Evolutionary conservation across 2,113 vertebrate species (phyloP), one percentile per base, ranked within the genome.

Genomic region (Eira barbara): DNA sequence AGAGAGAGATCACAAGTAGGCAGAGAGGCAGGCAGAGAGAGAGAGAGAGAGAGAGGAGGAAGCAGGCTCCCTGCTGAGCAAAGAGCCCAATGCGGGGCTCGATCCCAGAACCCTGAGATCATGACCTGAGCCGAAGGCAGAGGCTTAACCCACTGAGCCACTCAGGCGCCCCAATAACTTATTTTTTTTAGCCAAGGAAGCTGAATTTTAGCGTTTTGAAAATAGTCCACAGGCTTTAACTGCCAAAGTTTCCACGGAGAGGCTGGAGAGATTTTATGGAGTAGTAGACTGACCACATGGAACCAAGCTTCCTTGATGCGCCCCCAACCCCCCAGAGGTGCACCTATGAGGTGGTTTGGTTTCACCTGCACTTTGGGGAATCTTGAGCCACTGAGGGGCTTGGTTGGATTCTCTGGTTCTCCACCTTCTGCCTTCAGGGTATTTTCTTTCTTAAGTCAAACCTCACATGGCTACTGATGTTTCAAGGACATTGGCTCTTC

Each of bases 171-270:
- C 49, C 49, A 52, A 52, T 52, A 52, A 52, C 49, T 52, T 52
- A 5, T 52, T 52, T 52, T 52, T 74, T 93, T 29, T 55, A 52
- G 13, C 55, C 65, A 74, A 91, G 76, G 13, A 34, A 61, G 18
- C 88, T 90, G 69, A 78, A 31, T 80, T 96, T 90, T 89, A 59
- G 45, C n/a, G 73, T 83, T 90, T 49, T 91, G 39, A 91, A 93
- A 96, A 63, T 7, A 65, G 49, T 81, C 49, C 31, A 42, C 2
- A 42, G 47, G 17, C 36, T 36, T 74, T 83, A 87, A 39, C 15
- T 73, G 59, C 6, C 71, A 31, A 17, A 21, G 21, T 93, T 52
- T 39, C 20, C 20, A 9, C 34, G 9, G 25, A 57, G 71, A 84
- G 4, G 34, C 63, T 34, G 2, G 61, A 23, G 65, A 57, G 65